These are phyloP conservation scores for Rhinoptilus africanus DNA, from an alignment of 2,113 vertebrate genomes.

Conservation along the genomic window DNA sequence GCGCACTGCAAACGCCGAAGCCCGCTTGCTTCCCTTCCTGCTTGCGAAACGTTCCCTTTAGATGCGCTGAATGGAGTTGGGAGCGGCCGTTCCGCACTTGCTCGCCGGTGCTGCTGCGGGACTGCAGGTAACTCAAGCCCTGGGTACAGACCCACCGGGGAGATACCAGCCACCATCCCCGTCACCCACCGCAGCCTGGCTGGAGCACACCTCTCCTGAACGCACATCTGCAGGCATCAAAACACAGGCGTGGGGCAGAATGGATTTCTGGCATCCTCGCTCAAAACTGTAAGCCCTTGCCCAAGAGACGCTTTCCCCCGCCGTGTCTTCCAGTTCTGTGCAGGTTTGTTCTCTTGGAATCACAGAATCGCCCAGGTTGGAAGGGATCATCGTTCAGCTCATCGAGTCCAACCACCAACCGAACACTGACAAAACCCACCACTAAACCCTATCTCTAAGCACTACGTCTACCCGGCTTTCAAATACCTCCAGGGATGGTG, in stretches of 20 bases:
- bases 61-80: not conserved
- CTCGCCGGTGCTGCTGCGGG: not conserved
- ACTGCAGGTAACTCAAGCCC: accelerated
- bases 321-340: accelerated
- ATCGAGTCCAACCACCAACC: too few species aligned
- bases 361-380: too few species aligned
- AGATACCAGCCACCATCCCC: accelerated
- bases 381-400: too few species aligned
- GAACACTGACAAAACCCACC: too few species aligned
- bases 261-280: not conserved
- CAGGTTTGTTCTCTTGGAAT: not conserved
- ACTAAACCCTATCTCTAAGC: too few species aligned
- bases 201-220: not conserved
- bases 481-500: too few species aligned
- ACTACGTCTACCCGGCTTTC: too few species aligned
- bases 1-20: accelerated
- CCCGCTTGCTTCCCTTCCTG: not conserved
- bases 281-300: not conserved
- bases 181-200: not conserved
- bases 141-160: accelerated
- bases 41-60: accelerated
- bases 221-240: not conserved
- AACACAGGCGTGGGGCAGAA: not conserved
- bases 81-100: not conserved
- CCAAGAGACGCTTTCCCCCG: not conserved